These are phyloP conservation scores for Limanda limanda DNA, from an alignment of 2,113 vertebrate genomes.

Conservation along the genomic window DNA sequence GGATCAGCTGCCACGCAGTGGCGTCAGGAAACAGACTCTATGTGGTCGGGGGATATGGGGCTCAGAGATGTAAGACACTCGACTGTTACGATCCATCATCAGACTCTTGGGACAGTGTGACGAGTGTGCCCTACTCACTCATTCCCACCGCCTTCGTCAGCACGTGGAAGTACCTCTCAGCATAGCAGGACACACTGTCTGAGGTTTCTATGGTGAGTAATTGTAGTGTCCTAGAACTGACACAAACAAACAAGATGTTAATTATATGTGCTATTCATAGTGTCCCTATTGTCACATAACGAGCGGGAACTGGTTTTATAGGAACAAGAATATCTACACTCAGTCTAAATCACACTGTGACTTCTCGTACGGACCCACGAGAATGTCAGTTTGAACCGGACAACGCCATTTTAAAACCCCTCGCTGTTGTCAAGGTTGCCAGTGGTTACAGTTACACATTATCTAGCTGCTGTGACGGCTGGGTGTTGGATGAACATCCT, in stretches of 20 bases:
- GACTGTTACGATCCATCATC: conserved; percentile 88
- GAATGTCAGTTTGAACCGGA: conserved; percentile 30
- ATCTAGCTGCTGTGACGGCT: conserved; percentile 59
- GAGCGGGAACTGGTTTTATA: not conserved
- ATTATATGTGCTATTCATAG: conserved; percentile 26
- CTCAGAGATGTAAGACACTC: conserved; percentile 87
- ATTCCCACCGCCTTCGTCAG: conserved; percentile 90
- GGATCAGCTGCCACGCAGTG: conserved; percentile 88
- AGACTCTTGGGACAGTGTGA: conserved; percentile 88
- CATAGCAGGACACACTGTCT: conserved; percentile 63
- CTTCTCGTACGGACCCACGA: conserved; percentile 15
- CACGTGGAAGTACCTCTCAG: conserved; percentile 89
- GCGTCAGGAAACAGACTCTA: conserved; percentile 87
- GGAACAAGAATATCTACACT: not conserved
- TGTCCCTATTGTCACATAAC: conserved; percentile 6
- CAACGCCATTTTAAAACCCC: conserved; percentile 49
- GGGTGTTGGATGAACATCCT: conserved; percentile 78
- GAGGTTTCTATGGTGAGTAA: conserved; percentile 72
- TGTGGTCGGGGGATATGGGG: conserved; percentile 88
- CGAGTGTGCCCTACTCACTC: conserved; percentile 87
- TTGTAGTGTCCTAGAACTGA: conserved; percentile 38
- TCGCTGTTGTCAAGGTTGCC: conserved; percentile 68
- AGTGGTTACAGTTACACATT: conserved; percentile 75
- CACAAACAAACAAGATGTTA: conserved; percentile 36
- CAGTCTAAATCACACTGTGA: not conserved